Evolutionary conservation across 2,797 vertebrate genomes (phyloP).

Genomic region (Xyrichtys novacula): DNA sequence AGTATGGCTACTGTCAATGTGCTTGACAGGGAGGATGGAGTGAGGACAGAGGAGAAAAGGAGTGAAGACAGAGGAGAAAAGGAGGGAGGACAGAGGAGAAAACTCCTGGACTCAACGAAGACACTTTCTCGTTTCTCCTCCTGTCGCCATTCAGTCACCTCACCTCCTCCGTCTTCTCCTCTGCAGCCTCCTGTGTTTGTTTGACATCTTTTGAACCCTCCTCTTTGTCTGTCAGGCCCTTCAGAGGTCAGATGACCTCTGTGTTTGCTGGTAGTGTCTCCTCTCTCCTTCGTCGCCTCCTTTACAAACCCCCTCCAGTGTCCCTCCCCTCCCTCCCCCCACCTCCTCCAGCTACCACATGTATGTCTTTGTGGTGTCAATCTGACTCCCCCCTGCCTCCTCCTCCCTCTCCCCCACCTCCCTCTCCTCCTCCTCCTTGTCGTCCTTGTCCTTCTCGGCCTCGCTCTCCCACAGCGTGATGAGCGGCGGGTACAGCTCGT

Average conservation of each 20-base stretch:
- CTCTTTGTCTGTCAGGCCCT: conserved; percentile 27
- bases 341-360: conserved; percentile 82
- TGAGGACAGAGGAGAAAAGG: not conserved
- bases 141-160: not conserved
- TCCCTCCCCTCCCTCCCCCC: not conserved
- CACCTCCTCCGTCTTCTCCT: not conserved
- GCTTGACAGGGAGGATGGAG: conserved; percentile 17
- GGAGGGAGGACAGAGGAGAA: not conserved
- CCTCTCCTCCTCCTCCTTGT: conserved; percentile 69
- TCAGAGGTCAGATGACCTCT: conserved; percentile 23
- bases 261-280: not conserved
- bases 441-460: conserved; percentile 77
- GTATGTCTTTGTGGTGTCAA: conserved; percentile 89
- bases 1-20: conserved; percentile 36
- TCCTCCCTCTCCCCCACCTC: conserved; percentile 37
- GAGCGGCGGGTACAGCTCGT: conserved; percentile 88
- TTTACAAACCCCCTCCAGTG: not conserved
- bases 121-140: no score
- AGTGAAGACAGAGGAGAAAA: not conserved
- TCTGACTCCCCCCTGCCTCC: conserved; percentile 78
- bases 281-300: not conserved
- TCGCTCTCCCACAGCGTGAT: conserved; percentile 89
- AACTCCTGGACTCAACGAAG: conserved; percentile 6
- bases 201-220: not conserved
- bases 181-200: not conserved